Base-by-base conservation (phyloP, 2,797 vertebrate species). In the Epinephelus awoara region DNA sequence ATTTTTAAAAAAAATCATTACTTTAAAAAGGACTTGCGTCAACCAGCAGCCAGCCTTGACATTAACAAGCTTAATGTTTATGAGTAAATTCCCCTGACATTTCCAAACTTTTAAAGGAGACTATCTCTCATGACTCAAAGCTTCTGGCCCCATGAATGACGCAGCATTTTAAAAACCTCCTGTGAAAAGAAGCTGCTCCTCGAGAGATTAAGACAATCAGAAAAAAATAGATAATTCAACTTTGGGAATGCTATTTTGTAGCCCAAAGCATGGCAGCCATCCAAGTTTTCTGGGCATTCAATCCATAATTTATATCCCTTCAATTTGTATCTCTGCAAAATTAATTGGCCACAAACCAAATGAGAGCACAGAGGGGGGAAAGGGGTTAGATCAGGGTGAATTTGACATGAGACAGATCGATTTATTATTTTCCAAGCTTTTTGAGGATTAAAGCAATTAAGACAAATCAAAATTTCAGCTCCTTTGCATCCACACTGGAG, bases 241-340 rank as follows among this genome's bases (percentile, higher is more conserved):
- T 63, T n/a, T 21, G 38, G 51, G 73, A 67, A 69, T 56, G 79
- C 58, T 50, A 56, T 61, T 75, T 79, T 73, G 11, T 27, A 19
- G 65, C 64, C 74, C 29, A 0, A 2, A 55, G 21, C 14, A 0
- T 47, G 70, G 79, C 85, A 68, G 58, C 0, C 1, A 59, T 69
- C 81, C 87, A 86, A 23, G 38, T 44, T 82, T 83, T 71, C 59
- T 57, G 67, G 65, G 52, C 70, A 50, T 71, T 56, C 2, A 4
- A 69, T 82, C 75, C 55, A 77, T 65, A 82, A 85, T 85, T 84
- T 38, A 87, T 52, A 50, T 34, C 55, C 61, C 7, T 72, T 84
- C 78, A 77, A 78, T 89, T 90, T 76, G 77, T 54, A 64, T 66
- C 70, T 44, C 62, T 84, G 79, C 47, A 25, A 85, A 85, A 84